Base-by-base conservation (phyloP, 2,113 vertebrate species). In the Macaca fascicularis region DNA sequence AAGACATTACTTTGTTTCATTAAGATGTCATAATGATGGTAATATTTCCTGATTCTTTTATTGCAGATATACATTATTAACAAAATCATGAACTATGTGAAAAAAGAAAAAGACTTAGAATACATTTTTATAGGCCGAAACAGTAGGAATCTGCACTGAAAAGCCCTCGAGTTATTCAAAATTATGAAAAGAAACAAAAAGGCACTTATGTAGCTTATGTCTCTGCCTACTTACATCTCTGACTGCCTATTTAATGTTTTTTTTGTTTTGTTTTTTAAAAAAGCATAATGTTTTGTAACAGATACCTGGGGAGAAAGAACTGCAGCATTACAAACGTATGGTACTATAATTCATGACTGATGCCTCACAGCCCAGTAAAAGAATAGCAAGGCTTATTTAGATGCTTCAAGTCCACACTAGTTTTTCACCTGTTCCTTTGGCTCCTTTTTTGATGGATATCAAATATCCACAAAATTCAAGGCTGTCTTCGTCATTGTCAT, bases 21-120 rank as follows among this genome's bases (percentile, higher is more conserved):
- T 76, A 88, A 91, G 13, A 32, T 95, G 30, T 61, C 48, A 20
- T 55, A 86, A 88, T 76, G n/a, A 82, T 75, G 23, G 19, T 79
- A 97, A 72, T 84, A 90, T 43, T 32, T 80, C 40, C 89, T 96
- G 69, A 52, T 90, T 90, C 64, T 87, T 79, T 97, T 83, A 82
- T 88, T 86, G 16, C 87, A 94, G 40, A 69, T 80, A 94, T 9
- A 35, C 10, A n/a, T 92, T 95, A 43, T 43, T 90, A 82, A 38
- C 30, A 86, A 67, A 97, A 74, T 3, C 27, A n/a, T 78, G 43
- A 89, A 50, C 64, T 64, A 67, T 57, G 17, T 43, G 61, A 89
- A 55, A 55, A 64, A 50, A 13, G 48, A 50, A 50, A 50, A 50
- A 50, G 13, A 50, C 48, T 45, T 45, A 70, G 13, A 48, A n/a